Evolutionary conservation across 1,140 invertebrate genomes (phyloP).

Genomic region (Drosophila navojoa): DNA sequence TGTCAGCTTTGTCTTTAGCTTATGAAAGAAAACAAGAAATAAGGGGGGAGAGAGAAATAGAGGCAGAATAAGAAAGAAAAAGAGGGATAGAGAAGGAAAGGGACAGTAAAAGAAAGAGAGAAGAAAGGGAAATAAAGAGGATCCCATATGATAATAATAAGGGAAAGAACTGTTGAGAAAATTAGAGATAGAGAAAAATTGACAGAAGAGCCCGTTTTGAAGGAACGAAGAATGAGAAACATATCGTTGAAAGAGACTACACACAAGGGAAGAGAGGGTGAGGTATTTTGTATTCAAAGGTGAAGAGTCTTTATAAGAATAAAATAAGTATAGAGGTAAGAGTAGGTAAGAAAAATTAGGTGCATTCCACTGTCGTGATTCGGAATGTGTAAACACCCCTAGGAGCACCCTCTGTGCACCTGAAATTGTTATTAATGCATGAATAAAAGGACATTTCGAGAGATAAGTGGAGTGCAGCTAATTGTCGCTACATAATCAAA

Average conservation of each 20-base stretch:
- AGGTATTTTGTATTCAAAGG: background rate
- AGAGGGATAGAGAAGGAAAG: background rate
- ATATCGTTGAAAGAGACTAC: too few species aligned
- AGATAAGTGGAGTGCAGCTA: constrained; percentile 4
- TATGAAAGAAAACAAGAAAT: background rate
- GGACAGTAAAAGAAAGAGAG: background rate
- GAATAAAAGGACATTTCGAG: background rate
- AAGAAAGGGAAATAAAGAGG: background rate
- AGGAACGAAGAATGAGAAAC: too few species aligned
- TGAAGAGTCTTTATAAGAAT: too few species aligned
- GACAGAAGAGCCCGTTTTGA: background rate
- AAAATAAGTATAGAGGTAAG: background rate
- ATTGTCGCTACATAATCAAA: background rate
- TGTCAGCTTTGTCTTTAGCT: too few species aligned
- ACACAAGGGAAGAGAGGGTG: too few species aligned
- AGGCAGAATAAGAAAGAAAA: background rate
- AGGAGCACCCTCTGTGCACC: too few species aligned
- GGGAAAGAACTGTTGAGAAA: too few species aligned
- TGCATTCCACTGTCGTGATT: background rate
- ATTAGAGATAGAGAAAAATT: background rate
- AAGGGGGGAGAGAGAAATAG: background rate
- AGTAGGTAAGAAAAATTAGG: background rate
- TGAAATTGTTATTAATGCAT: too few species aligned
- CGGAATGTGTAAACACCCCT: background rate
- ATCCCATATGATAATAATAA: background rate